Evolutionary conservation across 2,113 vertebrate genomes (phyloP), one percentile per base, ranked within the genome.

Genomic region (Serinus canaria): DNA sequence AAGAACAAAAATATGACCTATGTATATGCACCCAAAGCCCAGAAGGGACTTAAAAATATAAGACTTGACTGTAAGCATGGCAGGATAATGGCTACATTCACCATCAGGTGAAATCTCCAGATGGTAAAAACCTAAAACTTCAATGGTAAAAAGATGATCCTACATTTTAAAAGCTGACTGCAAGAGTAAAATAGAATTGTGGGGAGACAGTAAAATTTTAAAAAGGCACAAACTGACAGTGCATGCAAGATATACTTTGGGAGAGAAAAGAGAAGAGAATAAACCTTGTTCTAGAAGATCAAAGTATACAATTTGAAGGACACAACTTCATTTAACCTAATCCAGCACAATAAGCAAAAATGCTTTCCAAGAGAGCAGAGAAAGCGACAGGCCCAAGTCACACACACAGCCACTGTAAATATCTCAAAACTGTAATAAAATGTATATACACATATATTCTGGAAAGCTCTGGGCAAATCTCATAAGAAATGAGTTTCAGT

Each of bases 351-450:
- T 0, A 31, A 14, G 11, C 28, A 87, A 64, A 79, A 89, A 53
- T 5, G 25, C 9, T 77, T 59, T 78, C 64, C 39, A 33, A 74
- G 28, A 59, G 1, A 74, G 37, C 35, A 78, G 24, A 86, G 28
- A 39, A 78, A n/a, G 27, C 0, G 0, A 52, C 24, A 44, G 0
- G 0, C 4, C 8, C 19, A 72, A 94, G 56, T 60, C 56, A 70
- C 10, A 80, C 10, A 80, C 1, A 3, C 23, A 52, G 52, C 4
- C 56, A 87, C 14, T 12, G 24, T 60, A 74, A 75, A 55, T 44
- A 47, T 37, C 44, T 89, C 41, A 28, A 6, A 74, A 88, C n/a
- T 10, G 11, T 27, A 91, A 73, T 50, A 85, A 73, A 78, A 50
- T 3, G 2, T 41, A 72, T 19, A n/a, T 63, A 62, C 23, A 58